Percentiles rank a stretch among this genome's conserved stretches.
These are phyloP conservation scores for Carassius carassius DNA, from an alignment of 2,113 vertebrate genomes.

Conservation along the genomic window DNA sequence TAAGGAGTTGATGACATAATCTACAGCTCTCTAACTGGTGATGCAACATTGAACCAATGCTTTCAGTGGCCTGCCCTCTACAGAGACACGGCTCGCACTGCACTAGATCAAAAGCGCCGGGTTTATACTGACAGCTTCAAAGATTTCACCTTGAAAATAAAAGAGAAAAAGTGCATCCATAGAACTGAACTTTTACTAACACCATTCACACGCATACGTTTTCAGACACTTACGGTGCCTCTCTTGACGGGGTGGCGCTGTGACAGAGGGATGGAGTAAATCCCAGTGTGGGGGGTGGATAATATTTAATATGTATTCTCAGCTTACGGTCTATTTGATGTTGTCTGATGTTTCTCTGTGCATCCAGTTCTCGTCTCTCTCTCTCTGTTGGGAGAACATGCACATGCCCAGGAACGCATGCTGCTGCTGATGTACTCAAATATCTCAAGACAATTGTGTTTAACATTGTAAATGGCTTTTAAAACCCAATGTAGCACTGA, in stretches of 20 bases:
- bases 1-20: constrained; percentile 76
- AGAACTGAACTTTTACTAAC: constrained; percentile 19
- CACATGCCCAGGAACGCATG: background rate
- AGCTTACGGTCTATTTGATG: constrained; percentile 9
- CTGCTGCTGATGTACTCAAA: background rate
- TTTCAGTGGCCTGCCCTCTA: constrained; percentile 76
- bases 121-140: constrained; percentile 53
- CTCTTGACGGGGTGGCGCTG: background rate
- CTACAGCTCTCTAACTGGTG: constrained; percentile 61
- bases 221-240: background rate
- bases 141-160: constrained; percentile 27
- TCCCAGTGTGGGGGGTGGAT: background rate
- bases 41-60: constrained; percentile 80
- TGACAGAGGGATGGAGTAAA: background rate
- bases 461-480: background rate
- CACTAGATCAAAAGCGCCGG: constrained; percentile 73
- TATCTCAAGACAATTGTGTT: background rate
- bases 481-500: background rate
- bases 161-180: constrained; percentile 5
- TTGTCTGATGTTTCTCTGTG: constrained; percentile 28
- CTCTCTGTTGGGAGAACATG: constrained; percentile 22
- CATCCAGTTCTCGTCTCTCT: background rate
- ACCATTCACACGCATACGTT: background rate
- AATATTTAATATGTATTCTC: constrained; percentile 9
- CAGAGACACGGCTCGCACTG: constrained; percentile 70